A percentile compares a stretch with the other conserved stretches of the same genome.
phyloP scores from a whole-genome alignment of 2,888 invertebrate species.

The Phania funesta region DNA sequence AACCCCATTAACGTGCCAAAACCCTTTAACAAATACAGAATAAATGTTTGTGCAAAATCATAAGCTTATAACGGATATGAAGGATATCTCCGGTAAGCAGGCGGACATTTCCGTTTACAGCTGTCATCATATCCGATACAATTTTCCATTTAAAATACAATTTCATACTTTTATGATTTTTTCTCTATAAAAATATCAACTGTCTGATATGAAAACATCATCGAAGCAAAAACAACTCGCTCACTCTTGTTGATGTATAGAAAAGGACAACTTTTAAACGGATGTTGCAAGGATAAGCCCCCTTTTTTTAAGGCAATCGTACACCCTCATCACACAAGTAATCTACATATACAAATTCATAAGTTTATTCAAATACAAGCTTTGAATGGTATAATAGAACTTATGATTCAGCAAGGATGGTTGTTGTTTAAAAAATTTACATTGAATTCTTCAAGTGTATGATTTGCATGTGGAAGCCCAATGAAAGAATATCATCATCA shows the following conservation, averaged over 20 bases:
- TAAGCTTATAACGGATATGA: conserved; percentile 75
- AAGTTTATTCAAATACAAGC: neutral
- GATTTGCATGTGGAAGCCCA: conserved; percentile 42
- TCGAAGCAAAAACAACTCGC: conserved; percentile 18
- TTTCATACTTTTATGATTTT: conserved; percentile 21
- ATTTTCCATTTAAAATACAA: conserved; percentile 61
- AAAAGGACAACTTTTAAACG: conserved; percentile 63
- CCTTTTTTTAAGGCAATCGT: neutral
- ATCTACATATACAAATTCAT: neutral
- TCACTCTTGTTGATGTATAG: neutral
- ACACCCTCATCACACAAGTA: neutral
- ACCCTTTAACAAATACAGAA: conserved; percentile 13
- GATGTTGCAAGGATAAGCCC: conserved; percentile 72
- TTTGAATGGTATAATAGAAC: neutral
- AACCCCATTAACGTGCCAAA: neutral
- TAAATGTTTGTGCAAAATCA: conserved; percentile 25
- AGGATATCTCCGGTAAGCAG: conserved; percentile 80
- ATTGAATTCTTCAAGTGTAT: conserved; percentile 42
- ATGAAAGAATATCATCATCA: conserved; percentile 38
- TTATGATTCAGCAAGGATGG: conserved; percentile 14
- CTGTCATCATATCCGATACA: conserved; percentile 69
- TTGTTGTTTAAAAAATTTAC: conserved; percentile 25
- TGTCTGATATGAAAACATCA: conserved; percentile 69
- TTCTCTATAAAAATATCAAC: conserved; percentile 16
- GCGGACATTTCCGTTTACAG: conserved; percentile 78